Conservation (phyloP, 2,113 vertebrate species). For the Marmota monax region DNA sequence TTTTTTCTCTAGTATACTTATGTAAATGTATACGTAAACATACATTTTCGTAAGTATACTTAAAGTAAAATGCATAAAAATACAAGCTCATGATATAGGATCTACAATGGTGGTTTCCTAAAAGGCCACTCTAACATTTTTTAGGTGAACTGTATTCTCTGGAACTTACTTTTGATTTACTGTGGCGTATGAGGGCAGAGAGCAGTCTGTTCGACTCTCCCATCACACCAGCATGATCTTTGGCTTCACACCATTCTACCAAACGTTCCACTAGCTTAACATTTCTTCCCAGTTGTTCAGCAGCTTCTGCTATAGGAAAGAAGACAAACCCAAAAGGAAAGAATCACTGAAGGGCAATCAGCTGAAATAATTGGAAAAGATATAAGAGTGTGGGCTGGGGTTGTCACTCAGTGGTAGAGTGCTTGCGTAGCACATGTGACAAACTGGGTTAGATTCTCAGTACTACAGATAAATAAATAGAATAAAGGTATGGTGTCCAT, state of each 20-base stretch:
- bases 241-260: constrained; percentile 99
- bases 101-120: background rate
- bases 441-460: too few relatives aligned
- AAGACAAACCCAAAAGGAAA: constrained; percentile 79
- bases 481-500: too few relatives aligned
- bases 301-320: constrained; percentile 92
- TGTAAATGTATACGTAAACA: background rate
- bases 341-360: constrained; percentile 21
- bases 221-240: constrained; percentile 99
- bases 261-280: constrained; percentile 94
- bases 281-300: constrained; percentile 97
- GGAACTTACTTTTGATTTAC: constrained; percentile 96
- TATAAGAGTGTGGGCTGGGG: background rate
- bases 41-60: background rate
- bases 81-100: background rate
- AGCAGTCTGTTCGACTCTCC: constrained; percentile 98
- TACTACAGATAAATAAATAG: too few relatives aligned
- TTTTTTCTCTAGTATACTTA: background rate
- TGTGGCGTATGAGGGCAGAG: constrained; percentile 98
- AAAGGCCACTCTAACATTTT: background rate
- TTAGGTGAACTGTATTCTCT: background rate
- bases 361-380: background rate
- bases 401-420: too few relatives aligned
- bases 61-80: background rate
- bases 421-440: too few relatives aligned